These are phyloP conservation scores for Caenorhabditis drosophilae DNA, from an alignment of 2,888 invertebrate species.

Conservation along the genomic window DNA sequence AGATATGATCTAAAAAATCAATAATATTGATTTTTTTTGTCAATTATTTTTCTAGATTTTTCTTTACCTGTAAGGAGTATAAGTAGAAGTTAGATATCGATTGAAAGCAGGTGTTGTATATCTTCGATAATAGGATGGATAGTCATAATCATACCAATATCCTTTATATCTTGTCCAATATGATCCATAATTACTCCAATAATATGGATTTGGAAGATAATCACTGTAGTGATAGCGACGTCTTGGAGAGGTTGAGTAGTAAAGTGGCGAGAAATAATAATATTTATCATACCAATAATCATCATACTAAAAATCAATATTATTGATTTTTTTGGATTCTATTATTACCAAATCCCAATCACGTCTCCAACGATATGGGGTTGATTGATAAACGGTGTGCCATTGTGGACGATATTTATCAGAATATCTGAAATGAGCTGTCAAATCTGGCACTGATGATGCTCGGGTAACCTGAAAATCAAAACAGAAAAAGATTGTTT, in stretches of 20 bases:
- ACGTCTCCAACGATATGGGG: slow-evolving; percentile 57
- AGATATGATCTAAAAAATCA: slow-evolving; percentile 46
- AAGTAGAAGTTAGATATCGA: slow-evolving; percentile 48
- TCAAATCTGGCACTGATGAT: slow-evolving; percentile 56
- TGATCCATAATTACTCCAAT: slow-evolving; percentile 51
- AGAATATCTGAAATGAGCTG: slow-evolving; percentile 50
- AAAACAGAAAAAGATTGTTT: too few relatives aligned
- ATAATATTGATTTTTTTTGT: neutral
- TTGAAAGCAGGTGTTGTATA: slow-evolving; percentile 47
- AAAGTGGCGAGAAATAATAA: slow-evolving; percentile 65
- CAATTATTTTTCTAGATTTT: neutral
- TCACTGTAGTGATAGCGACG: slow-evolving; percentile 52
- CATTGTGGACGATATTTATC: slow-evolving; percentile 60
- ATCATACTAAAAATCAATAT: slow-evolving; percentile 46
- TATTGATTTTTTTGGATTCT: neutral
- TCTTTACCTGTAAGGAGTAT: slow-evolving; percentile 51
- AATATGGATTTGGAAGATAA: slow-evolving; percentile 63
- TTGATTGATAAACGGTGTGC: slow-evolving; percentile 52
- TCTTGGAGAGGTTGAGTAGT: slow-evolving; percentile 40
- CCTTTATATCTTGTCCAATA: slow-evolving; percentile 67
- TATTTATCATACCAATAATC: slow-evolving; percentile 65
- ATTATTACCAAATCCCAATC: slow-evolving; percentile 52
- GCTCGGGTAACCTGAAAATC: slow-evolving; percentile 50
- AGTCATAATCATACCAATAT: slow-evolving; percentile 64
- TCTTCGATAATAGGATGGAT: slow-evolving; percentile 58